phyloP scores from a whole-genome alignment of 2,797 vertebrate species.

The Pantherophis vulpinus region DNA sequence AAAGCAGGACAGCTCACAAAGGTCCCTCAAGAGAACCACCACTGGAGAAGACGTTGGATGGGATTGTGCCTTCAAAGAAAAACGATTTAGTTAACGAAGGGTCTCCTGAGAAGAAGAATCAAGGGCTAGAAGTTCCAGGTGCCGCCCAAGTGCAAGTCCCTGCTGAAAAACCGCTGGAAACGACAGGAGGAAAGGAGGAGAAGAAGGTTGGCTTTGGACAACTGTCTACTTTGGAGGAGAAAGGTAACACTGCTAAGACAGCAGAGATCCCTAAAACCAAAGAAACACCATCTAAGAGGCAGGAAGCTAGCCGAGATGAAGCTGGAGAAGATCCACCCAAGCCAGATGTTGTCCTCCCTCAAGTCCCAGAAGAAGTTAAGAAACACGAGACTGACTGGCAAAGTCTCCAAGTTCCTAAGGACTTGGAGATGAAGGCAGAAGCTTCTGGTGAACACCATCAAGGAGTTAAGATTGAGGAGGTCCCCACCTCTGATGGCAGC shows the following conservation, averaged over 20 bases:
- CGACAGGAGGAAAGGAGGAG: neutral
- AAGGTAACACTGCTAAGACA: neutral
- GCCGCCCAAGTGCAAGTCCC: neutral
- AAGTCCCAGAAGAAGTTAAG: neutral
- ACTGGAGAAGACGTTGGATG: neutral
- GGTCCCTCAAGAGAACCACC: neutral
- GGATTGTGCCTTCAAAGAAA: neutral
- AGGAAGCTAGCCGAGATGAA: neutral
- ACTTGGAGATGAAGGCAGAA: neutral
- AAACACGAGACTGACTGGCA: neutral
- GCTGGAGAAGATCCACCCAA: neutral
- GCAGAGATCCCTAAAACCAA: neutral
- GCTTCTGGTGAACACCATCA: neutral
- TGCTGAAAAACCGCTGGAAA: neutral
- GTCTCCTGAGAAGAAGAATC: neutral
- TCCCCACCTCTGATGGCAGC: neutral
- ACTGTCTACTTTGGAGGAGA: neutral
- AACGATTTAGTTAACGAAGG: neutral
- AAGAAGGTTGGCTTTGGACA: slow-evolving; percentile 21
- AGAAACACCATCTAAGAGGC: neutral
- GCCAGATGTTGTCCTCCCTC: neutral
- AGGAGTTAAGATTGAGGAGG: neutral
- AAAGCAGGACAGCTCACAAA: slow-evolving; percentile 39
- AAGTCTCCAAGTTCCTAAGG: neutral
- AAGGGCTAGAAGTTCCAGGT: neutral